phyloP scores from a whole-genome alignment of 2,888 invertebrate genomes.

The Nemotelus pantherinus region DNA sequence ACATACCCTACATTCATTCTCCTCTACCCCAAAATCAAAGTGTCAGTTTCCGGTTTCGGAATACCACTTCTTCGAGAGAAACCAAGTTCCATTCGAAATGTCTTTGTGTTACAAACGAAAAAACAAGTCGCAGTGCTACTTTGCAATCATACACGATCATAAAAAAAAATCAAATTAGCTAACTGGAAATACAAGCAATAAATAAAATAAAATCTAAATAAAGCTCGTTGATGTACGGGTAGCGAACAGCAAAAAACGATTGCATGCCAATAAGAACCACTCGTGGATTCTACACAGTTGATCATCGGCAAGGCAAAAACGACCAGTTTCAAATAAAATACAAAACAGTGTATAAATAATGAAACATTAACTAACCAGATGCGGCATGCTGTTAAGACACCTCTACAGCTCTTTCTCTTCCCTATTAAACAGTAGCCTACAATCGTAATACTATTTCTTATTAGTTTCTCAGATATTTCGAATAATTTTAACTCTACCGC shows the following conservation, averaged over 20 bases:
- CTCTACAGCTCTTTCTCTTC: conserved; percentile 33
- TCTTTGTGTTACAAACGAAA: no score
- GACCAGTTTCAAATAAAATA: no score
- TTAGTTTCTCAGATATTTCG: conserved; percentile 32
- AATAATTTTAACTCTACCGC: conserved; percentile 12
- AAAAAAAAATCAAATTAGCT: conserved; percentile 4
- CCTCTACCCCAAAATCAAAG: no score
- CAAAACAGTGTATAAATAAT: conserved; percentile 26
- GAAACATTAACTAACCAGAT: conserved; percentile 31
- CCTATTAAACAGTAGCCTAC: conserved; percentile 44
- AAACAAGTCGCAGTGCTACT: background rate
- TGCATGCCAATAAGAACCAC: no score
- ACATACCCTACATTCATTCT: no score
- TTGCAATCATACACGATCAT: background rate
- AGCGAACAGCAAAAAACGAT: no score
- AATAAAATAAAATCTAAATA: background rate
- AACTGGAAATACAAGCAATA: background rate
- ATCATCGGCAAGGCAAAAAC: no score
- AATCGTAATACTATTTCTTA: conserved; percentile 42
- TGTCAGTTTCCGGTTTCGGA: no score
- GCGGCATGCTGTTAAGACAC: conserved; percentile 40
- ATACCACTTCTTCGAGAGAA: no score
- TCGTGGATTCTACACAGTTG: no score
- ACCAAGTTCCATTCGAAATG: no score
- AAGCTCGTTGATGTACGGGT: background rate